Evolutionary conservation across 2,888 invertebrate species (phyloP).

Genomic region (Dolichomitus sp.): DNA sequence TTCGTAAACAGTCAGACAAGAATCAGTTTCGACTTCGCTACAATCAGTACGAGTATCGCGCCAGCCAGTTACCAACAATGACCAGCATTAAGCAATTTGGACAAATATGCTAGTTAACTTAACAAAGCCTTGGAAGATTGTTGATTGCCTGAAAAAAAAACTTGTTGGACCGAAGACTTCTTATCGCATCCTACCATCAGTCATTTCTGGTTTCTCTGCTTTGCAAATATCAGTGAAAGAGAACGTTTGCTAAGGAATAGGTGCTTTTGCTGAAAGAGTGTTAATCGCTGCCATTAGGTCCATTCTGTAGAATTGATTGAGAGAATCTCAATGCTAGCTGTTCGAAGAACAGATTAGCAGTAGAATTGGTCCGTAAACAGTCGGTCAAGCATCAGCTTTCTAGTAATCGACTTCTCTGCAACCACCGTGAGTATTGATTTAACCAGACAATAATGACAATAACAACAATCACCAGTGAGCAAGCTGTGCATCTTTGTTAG

Average conservation of each 20-base stretch:
- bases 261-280: constrained; percentile 32
- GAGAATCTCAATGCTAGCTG: too few relatives aligned
- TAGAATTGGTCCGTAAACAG: neutral
- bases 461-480: neutral
- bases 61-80: neutral
- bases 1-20: neutral
- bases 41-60: neutral
- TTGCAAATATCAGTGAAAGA: neutral
- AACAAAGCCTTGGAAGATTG: neutral
- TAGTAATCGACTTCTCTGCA: neutral
- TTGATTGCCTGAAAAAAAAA: neutral
- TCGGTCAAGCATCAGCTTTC: neutral
- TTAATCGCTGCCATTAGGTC: constrained; percentile 52
- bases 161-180: neutral
- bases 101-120: neutral
- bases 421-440: neutral
- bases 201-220: neutral
- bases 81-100: neutral
- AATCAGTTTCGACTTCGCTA: neutral
- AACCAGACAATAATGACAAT: neutral
- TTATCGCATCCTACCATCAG: neutral
- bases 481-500: constrained; percentile 14
- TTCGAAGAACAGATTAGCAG: too few relatives aligned
- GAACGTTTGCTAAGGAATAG: neutral
- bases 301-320: constrained; percentile 50